Percentiles rank a stretch among this genome's conserved stretches.
These are phyloP conservation scores for Bufo gargarizans DNA, from an alignment of 2,113 vertebrate genomes.

Conservation along the genomic window DNA sequence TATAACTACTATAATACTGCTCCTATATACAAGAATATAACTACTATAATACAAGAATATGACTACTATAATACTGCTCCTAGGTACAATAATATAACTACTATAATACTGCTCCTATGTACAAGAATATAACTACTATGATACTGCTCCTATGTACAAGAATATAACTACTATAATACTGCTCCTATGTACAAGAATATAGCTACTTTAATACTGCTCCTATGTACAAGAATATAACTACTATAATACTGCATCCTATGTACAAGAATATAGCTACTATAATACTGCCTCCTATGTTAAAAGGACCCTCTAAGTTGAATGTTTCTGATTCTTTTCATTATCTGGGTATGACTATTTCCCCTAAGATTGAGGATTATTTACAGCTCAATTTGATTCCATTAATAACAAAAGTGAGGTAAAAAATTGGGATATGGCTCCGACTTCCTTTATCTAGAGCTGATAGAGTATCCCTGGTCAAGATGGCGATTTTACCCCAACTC, in stretches of 20 bases:
- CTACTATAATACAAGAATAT: slow-evolving; percentile 9
- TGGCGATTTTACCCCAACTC: too few relatives aligned
- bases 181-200: neutral
- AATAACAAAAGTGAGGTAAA: too few relatives aligned
- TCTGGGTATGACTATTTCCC: too few relatives aligned
- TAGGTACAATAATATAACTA: slow-evolving; percentile 6
- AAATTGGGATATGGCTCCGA: too few relatives aligned
- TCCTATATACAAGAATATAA: neutral
- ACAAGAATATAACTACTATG: slow-evolving; percentile 15
- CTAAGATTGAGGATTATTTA: too few relatives aligned
- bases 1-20: slow-evolving; percentile 9
- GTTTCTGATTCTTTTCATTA: too few relatives aligned
- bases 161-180: slow-evolving; percentile 19
- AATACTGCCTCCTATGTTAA: neutral
- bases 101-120: neutral
- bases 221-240: slow-evolving; percentile 7
- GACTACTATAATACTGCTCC: neutral
- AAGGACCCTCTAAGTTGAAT: too few relatives aligned
- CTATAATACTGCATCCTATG: neutral
- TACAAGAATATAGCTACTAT: neutral
- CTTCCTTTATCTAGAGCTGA: too few relatives aligned
- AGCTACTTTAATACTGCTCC: neutral
- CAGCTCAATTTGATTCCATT: too few relatives aligned
- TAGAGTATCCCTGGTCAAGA: too few relatives aligned
- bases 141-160: neutral